Percentiles rank a stretch among this genome's conserved stretches.
Evolutionary conservation across 2,888 invertebrate genomes (phyloP).

Genomic region (Eueremaeus valkanovi): DNA sequence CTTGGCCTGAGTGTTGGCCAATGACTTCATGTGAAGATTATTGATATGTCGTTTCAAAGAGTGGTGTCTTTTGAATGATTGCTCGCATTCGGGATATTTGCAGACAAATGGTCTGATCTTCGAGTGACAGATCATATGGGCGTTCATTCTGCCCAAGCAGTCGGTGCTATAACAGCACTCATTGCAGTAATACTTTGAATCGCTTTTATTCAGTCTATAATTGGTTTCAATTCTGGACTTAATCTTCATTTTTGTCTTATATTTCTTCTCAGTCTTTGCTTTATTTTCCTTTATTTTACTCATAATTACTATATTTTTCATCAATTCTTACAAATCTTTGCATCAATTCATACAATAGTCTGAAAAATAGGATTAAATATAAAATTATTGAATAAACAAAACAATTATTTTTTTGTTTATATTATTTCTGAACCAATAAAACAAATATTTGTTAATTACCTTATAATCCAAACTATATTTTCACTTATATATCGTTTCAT

Average conservation of each 20-base stretch:
- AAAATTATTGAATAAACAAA: too few species aligned
- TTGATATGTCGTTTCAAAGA: neutral
- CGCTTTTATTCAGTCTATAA: neutral
- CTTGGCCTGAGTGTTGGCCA: neutral
- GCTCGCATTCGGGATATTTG: neutral
- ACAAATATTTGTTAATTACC: too few species aligned
- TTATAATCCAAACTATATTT: too few species aligned
- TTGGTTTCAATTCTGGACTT: neutral
- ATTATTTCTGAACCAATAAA: too few species aligned
- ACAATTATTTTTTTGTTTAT: too few species aligned
- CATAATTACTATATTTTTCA: neutral
- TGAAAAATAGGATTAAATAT: too few species aligned
- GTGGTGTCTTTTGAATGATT: neutral
- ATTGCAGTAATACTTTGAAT: neutral
- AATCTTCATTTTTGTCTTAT: neutral
- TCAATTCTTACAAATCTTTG: too few species aligned
- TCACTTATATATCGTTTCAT: too few species aligned
- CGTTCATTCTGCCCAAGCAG: neutral
- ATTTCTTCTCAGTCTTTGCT: neutral
- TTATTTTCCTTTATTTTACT: neutral
- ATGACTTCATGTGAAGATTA: neutral
- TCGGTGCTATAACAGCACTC: neutral
- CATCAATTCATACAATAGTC: too few species aligned
- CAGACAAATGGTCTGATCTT: neutral
- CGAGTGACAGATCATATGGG: neutral